Evolutionary conservation across 2,113 vertebrate species (phyloP).

Genomic region (Manacus vitellinus): DNA sequence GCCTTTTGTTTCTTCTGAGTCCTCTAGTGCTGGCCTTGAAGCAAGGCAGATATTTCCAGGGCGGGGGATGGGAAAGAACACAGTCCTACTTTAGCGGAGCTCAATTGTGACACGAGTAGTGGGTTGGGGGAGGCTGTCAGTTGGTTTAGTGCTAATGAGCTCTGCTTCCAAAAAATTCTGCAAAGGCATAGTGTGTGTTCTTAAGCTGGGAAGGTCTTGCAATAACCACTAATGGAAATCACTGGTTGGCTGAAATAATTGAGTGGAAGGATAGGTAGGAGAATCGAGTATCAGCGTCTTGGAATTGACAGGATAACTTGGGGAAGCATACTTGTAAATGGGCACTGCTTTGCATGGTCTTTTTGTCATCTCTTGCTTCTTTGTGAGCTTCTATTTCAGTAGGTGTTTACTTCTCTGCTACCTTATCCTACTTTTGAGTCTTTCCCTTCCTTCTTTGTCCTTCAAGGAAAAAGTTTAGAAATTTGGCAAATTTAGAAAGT

Average conservation of each 20-base stretch:
- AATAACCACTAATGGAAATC: not conserved
- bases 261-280: not conserved
- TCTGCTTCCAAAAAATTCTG: not conserved
- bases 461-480: not conserved
- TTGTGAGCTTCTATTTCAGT: not conserved
- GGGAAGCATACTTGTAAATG: not conserved
- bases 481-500: not conserved
- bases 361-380: not conserved
- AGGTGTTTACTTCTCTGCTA: not conserved
- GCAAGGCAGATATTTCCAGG: not conserved
- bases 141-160: not conserved
- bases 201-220: not conserved
- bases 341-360: not conserved
- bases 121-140: not conserved
- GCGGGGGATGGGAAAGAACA: not conserved
- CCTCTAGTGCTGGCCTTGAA: not conserved
- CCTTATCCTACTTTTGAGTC: not conserved
- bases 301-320: not conserved
- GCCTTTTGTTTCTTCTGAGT: slow-evolving; percentile 22
- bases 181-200: not conserved
- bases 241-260: not conserved
- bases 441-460: not conserved
- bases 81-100: not conserved
- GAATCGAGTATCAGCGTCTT: not conserved
- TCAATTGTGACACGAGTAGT: not conserved